These are phyloP conservation scores for Sacculina carcini DNA, from an alignment of 2,888 invertebrate genomes.

Conservation along the genomic window DNA sequence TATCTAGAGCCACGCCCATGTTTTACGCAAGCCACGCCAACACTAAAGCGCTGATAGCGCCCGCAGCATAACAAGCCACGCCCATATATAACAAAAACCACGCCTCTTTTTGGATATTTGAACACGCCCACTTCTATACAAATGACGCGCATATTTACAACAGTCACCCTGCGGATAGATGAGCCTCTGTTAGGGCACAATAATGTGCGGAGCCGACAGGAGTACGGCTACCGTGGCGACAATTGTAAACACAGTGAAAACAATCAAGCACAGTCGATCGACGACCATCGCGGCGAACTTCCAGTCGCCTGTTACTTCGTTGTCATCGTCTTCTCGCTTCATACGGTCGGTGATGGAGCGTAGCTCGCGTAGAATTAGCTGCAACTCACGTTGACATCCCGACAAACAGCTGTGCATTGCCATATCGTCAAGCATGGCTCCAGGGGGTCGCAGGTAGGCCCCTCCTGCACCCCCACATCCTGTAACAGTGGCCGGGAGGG, in stretches of 20 bases:
- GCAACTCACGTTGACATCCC: constrained; percentile 41
- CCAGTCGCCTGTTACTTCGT: constrained; percentile 91
- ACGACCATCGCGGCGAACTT: constrained; percentile 99
- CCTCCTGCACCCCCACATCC: no score
- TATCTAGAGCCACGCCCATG: no score
- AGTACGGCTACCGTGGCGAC: constrained; percentile 89
- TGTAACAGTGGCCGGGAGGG: constrained; percentile 21
- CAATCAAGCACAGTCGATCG: constrained; percentile 97
- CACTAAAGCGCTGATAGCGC: no score
- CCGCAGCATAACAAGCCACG: no score
- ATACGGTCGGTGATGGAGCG: constrained; percentile 78
- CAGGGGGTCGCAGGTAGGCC: constrained; percentile 30
- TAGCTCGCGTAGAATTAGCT: constrained; percentile 71
- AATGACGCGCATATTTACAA: no score
- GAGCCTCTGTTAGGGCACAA: constrained; percentile 16
- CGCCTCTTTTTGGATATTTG: no score
- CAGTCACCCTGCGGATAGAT: no score
- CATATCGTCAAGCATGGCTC: constrained; percentile 25
- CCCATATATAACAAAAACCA: no score
- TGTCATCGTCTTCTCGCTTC: constrained; percentile 78
- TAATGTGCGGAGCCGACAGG: constrained; percentile 63
- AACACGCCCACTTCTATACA: no score
- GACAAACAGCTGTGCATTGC: constrained; percentile 30
- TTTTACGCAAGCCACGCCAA: no score
- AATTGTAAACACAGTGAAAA: constrained; percentile 95